Evolutionary conservation across 2,888 invertebrate species (phyloP), one percentile per base, ranked within the genome.

Genomic region (Frankliniella intonsa): DNA sequence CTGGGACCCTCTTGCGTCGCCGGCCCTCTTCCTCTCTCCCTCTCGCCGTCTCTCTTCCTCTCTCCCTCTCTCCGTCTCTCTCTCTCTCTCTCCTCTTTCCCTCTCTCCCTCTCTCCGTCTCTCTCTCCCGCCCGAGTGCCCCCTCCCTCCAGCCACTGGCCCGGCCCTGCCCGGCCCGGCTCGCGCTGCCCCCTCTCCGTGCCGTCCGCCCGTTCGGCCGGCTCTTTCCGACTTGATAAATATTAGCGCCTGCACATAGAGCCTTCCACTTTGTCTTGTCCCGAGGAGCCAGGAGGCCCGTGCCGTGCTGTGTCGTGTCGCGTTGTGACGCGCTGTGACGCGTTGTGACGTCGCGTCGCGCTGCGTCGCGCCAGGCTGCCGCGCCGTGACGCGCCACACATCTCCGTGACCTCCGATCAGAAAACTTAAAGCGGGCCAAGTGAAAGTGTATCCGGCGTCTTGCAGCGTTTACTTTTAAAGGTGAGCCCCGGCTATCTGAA

Each of bases 221-320:
- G 62, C 62, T 62, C 69, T 76, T 25, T 25, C 69, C 69, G 25
- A 76, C 69, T 76, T 76, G 69, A 76, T 76, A 76, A 76, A 76
- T 76, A 76, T 76, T 76, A 76, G 69, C 69, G 69, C 22, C 22
- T 22, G 69, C 69, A 25, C 69, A 22, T 25, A 25, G 69, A 22
- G 25, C 69, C 22, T 25, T 22, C 69, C 69, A 76, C 69, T 76
- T 25, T 22, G 22, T 76, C 22, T 55, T 19, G 55, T 19, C 55
- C 5, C 55, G 55, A 55, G 55, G 55, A 55, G 69, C 69, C 7
- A 22, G 11, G 25, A 9, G 11, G 12, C 25, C 22, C 69, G 69
- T 25, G 69, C 25, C 69, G 69, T 11, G 22, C 69, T 5, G 69
- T 22, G n/a, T 19, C 22, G 69, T 19, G 19, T 22, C 69, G 65